A percentile compares a stretch with the other conserved stretches of the same genome.
Evolutionary conservation across 2,888 invertebrate genomes (phyloP).

Genomic region (Coelopa pilipes): DNA sequence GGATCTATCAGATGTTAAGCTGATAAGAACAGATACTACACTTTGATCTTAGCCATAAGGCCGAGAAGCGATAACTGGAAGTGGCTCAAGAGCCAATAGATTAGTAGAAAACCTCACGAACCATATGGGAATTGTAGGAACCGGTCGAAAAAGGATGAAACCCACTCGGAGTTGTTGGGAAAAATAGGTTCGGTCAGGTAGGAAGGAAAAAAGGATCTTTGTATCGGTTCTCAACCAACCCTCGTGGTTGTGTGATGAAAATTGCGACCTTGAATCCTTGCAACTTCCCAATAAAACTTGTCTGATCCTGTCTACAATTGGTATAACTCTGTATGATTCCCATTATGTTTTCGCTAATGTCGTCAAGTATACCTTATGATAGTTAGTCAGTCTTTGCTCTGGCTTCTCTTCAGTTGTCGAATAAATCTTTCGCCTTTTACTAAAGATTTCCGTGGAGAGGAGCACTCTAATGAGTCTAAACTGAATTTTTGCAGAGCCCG

Average conservation of each 20-base stretch:
- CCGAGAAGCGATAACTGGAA: conserved; percentile 63
- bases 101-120: not conserved
- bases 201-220: too few relatives aligned
- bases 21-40: conserved; percentile 77
- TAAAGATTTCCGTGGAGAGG: conserved; percentile 53
- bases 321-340: not conserved
- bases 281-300: not conserved
- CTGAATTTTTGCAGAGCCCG: conserved; percentile 36
- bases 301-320: not conserved
- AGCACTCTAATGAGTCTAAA: conserved; percentile 50
- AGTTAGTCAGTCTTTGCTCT: conserved; percentile 33
- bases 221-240: not conserved
- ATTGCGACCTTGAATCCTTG: not conserved
- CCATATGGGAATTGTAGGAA: not conserved
- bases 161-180: not conserved
- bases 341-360: not conserved
- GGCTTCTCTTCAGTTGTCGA: conserved; percentile 52
- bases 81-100: not conserved
- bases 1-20: conserved; percentile 76
- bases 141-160: too few relatives aligned
- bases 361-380: not conserved
- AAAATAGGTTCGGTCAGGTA: not conserved
- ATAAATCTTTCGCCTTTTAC: conserved; percentile 53
- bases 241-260: rapidly evolving
- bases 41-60: conserved; percentile 73